Conservation (phyloP, 1,140 invertebrate species). For the Lordiphosa collinella region DNA sequence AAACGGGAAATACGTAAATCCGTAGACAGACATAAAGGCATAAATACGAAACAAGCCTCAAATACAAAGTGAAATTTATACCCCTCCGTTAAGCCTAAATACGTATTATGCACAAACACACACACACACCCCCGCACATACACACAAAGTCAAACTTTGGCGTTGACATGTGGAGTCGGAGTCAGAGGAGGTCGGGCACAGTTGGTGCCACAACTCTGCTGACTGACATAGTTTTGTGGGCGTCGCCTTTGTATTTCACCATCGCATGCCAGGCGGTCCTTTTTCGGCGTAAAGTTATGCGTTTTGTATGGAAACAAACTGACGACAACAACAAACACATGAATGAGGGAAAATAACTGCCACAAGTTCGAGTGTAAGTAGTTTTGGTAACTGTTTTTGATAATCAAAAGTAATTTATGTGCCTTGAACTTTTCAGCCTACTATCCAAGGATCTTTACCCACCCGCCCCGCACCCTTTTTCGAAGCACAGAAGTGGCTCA, state of each 20-base stretch:
- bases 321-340: slow-evolving; percentile 2
- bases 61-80: slow-evolving; percentile 72
- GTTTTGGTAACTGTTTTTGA: slow-evolving; percentile 67
- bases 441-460: neutral
- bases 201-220: slow-evolving; percentile 17
- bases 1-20: slow-evolving; percentile 44
- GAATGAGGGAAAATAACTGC: neutral
- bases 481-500: neutral
- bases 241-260: slow-evolving; percentile 51
- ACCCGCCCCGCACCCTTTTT: neutral
- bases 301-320: slow-evolving; percentile 21
- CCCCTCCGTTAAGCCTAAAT: slow-evolving; percentile 57
- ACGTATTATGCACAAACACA: slow-evolving; percentile 55
- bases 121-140: slow-evolving; percentile 20
- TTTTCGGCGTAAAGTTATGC: slow-evolving; percentile 24
- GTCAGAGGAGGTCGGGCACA: neutral
- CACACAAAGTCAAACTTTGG: slow-evolving; percentile 44
- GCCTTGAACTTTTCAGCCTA: slow-evolving; percentile 42
- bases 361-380: slow-evolving; percentile 48
- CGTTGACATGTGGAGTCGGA: slow-evolving; percentile 54
- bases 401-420: slow-evolving; percentile 67
- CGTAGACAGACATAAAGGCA: slow-evolving; percentile 9
- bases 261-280: slow-evolving; percentile 31
- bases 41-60: slow-evolving; percentile 10
- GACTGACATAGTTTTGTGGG: slow-evolving; percentile 54